Evolutionary conservation across 2,888 invertebrate species (phyloP).

Genomic region (Therioaphis trifolii): DNA sequence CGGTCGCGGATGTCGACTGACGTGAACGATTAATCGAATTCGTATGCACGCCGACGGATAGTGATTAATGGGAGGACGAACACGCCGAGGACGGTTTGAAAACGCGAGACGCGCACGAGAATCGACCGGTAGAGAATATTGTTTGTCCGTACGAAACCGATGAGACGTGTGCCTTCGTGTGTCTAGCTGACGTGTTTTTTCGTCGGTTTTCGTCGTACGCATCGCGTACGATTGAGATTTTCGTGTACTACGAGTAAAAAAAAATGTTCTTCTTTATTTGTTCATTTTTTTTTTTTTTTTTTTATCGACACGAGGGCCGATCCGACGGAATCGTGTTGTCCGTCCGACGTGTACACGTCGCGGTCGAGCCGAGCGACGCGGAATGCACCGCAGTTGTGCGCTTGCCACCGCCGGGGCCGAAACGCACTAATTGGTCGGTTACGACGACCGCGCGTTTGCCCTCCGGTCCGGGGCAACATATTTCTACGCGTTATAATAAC

Average conservation of each 20-base stretch:
- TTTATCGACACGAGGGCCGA: neutral
- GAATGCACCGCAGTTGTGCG: neutral
- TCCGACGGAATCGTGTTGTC: neutral
- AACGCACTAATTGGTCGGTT: constrained; percentile 13
- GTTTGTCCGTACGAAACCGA: too few species aligned
- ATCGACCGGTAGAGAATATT: too few species aligned
- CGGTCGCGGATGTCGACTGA: too few species aligned
- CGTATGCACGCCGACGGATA: too few species aligned
- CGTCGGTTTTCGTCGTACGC: too few species aligned
- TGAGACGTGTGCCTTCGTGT: too few species aligned
- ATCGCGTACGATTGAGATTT: neutral
- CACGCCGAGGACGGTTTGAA: too few species aligned
- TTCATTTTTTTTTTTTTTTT: neutral
- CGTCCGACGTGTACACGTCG: neutral
- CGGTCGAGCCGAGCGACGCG: neutral
- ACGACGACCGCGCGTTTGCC: neutral
- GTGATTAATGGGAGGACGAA: too few species aligned
- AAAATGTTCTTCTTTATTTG: neutral
- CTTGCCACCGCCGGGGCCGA: neutral
- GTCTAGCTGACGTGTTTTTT: too few species aligned
- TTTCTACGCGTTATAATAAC: neutral
- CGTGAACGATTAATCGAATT: too few species aligned
- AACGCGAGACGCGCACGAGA: too few species aligned
- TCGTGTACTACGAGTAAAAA: too few species aligned
- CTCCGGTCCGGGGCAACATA: neutral